Percentiles rank a stretch among this genome's conserved stretches.
phyloP scores from a whole-genome alignment of 35 echinoderm and acorn worm species.

The Diadema setosum region DNA sequence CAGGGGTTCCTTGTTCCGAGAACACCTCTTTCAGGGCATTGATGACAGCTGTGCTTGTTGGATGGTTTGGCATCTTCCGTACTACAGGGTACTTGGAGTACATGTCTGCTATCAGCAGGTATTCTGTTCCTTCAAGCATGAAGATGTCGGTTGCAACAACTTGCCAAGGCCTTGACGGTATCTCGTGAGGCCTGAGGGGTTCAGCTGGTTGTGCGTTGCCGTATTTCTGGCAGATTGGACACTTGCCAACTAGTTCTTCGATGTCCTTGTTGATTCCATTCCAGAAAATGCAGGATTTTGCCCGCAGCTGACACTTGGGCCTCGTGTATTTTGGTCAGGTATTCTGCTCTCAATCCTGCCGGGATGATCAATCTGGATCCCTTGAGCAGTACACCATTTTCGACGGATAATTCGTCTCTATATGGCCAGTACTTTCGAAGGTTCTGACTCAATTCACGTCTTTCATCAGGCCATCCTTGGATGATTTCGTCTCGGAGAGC shows the following conservation, averaged over 20 bases:
- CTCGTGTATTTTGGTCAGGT: too few species aligned
- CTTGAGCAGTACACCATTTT: too few species aligned
- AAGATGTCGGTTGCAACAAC: constrained; percentile 47
- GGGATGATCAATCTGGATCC: too few species aligned
- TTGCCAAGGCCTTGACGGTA: constrained; percentile 31
- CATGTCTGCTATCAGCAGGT: constrained; percentile 39
- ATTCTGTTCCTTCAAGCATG: constrained; percentile 20
- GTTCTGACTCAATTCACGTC: too few species aligned
- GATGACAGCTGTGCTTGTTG: constrained; percentile 27
- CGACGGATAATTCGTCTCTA: too few species aligned
- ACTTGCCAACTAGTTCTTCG: constrained; percentile 1
- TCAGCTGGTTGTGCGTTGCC: not conserved
- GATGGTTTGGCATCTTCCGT: not conserved
- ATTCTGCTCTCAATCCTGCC: too few species aligned
- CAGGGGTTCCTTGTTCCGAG: constrained; percentile 22
- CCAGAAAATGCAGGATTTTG: constrained; percentile 44
- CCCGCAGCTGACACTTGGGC: constrained; percentile 43
- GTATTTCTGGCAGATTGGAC: constrained; percentile 15
- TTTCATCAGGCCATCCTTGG: too few species aligned
- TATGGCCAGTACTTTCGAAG: too few species aligned
- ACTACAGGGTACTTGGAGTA: constrained; percentile 25
- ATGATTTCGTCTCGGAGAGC: too few species aligned
- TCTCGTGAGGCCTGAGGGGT: not conserved
- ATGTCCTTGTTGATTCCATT: constrained; percentile 37
- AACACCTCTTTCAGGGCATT: constrained; percentile 37